Conservation (phyloP, 2,888 invertebrate genomes). For the Drosophila hamatofila region DNA sequence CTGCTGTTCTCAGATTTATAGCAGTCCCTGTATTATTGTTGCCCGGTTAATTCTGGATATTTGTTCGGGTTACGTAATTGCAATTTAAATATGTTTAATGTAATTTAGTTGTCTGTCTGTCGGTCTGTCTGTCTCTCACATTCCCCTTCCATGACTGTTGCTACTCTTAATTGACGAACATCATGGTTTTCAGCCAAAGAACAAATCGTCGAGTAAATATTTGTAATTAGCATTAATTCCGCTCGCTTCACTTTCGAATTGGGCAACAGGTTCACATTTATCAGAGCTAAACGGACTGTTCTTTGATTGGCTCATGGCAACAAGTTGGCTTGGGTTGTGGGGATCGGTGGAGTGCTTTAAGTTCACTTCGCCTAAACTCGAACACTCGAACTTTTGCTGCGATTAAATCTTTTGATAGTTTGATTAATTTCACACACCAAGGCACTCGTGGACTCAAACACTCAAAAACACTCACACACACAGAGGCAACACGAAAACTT, state of each 20-base stretch:
- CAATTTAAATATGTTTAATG: conserved; percentile 78
- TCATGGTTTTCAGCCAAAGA: conserved; percentile 17
- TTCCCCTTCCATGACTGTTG: conserved; percentile 2
- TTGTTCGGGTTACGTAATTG: conserved; percentile 73
- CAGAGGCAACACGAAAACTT: conserved; percentile 42
- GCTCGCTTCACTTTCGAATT: conserved; percentile 16
- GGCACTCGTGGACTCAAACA: conserved; percentile 11
- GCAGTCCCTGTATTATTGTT: conserved; percentile 29
- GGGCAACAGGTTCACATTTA: conserved; percentile 57
- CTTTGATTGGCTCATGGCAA: conserved; percentile 36
- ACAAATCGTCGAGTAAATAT: conserved; percentile 70
- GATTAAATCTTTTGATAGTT: conserved; percentile 36
- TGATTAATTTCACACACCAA: conserved; percentile 27
- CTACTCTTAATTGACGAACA: conserved; percentile 54
- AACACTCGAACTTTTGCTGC: conserved; percentile 14
- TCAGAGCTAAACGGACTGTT: neutral
- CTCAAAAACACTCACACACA: conserved; percentile 15
- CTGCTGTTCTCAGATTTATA: conserved; percentile 63
- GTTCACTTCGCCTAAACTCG: conserved; percentile 2
- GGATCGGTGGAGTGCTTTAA: neutral
- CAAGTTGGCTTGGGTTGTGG: conserved; percentile 51
- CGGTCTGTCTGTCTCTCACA: conserved; percentile 28
- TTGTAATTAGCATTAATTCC: conserved; percentile 65
- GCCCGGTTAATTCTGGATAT: conserved; percentile 39
- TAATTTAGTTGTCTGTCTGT: conserved; percentile 53